Evolutionary conservation across 2,888 invertebrate species (phyloP), one percentile per base, ranked within the genome.

Genomic region (Phengaris alcon): DNA sequence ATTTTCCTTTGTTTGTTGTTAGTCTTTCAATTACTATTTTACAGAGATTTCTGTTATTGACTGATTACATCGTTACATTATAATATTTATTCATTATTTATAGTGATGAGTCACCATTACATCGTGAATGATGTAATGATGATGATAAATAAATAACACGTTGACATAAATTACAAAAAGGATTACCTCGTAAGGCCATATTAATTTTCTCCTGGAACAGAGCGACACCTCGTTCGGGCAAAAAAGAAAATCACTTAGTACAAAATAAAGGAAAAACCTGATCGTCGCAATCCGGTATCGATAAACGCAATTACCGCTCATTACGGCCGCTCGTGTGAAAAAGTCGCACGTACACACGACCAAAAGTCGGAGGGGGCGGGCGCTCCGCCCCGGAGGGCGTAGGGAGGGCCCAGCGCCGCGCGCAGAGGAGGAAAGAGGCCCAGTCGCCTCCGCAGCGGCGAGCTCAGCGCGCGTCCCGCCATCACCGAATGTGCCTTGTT

Each of bases 361-460:
- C 35, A 64, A 85, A 87, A 86, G 87, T 86, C 83, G 84, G 22
- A 70, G 69, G 83, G 87, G 89, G 88, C 87, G 87, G 81, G 77
- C 77, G 84, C 87, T 80, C 87, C 89, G 89, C 89, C 90, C 84
- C 80, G 10, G 81, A 84, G 87, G 91, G 90, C 91, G 91, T 88
- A 85, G 90, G 91, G 91, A 91, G 92, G 91, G 86, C 85, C 87
- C 81, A 81, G 84, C 80, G 85, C 84, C 81, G 78, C 81, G 78
- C 76, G 12, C 81, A 80, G 88, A 87, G 85, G 90, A 90, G 90
- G 88, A 84, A 85, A 86, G 90, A 89, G 90, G 87, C 85, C 87
- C 91, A 93, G 93, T 93, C 87, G 90, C 85, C 85, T 81, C 86
- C 85, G 84, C 87, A 82, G 86, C 85, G 90, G 91, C 91, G 90